Conservation (phyloP, 1,140 invertebrate species). For the Hylaeus volcanicus region DNA sequence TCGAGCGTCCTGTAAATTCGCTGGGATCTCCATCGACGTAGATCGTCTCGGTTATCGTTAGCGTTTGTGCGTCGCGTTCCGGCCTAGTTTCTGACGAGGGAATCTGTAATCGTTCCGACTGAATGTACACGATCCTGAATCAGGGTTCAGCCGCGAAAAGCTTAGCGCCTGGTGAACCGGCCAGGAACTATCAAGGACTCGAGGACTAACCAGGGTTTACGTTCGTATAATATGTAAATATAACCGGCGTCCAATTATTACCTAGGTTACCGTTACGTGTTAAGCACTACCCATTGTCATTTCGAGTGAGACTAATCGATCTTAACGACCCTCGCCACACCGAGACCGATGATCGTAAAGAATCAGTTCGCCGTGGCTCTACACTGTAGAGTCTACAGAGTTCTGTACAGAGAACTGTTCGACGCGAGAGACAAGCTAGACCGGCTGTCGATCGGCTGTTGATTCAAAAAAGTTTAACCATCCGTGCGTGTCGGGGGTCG, state of each 20-base stretch:
- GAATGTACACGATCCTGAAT: neutral
- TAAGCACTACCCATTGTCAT: constrained; percentile 55
- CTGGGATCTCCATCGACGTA: neutral
- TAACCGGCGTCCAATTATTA: constrained; percentile 58
- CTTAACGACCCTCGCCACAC: constrained; percentile 16
- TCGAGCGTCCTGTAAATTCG: neutral
- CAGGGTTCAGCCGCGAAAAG: neutral
- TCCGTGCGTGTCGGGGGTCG: constrained; percentile 22
- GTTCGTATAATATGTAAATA: constrained; percentile 75
- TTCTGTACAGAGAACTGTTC: no score
- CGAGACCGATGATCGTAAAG: no score
- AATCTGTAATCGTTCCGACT: neutral
- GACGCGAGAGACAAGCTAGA: no score
- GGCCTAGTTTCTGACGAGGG: neutral
- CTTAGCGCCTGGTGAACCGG: constrained; percentile 8
- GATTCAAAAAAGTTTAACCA: neutral
- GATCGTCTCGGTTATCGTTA: neutral
- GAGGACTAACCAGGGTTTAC: constrained; percentile 81
- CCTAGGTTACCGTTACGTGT: constrained; percentile 55
- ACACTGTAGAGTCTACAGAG: no score
- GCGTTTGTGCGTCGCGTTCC: neutral
- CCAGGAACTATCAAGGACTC: constrained; percentile 66
- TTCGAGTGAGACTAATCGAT: constrained; percentile 35
- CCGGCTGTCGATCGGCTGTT: no score
- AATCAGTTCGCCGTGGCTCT: no score